A percentile compares a stretch with the other conserved stretches of the same genome.
These are phyloP conservation scores for Girardinichthys multiradiatus DNA, from an alignment of 2,113 vertebrate species.

Conservation along the genomic window DNA sequence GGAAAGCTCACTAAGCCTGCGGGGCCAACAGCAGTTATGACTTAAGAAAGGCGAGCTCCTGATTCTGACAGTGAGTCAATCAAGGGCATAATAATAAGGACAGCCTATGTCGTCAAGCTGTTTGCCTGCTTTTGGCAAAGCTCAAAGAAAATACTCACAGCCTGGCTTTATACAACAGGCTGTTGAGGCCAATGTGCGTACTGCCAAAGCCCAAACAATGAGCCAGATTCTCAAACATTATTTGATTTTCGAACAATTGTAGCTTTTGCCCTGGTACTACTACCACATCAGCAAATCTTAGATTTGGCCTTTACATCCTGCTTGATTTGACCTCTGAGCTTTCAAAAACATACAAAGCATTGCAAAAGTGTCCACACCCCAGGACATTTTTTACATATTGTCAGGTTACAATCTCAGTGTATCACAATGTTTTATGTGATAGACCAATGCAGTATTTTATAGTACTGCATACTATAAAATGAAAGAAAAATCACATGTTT, in stretches of 20 bases:
- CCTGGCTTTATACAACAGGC: constrained; percentile 53
- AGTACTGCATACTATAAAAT: background rate
- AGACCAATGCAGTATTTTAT: too few species aligned
- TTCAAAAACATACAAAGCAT: background rate
- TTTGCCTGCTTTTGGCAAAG: constrained; percentile 58
- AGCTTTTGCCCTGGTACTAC: constrained; percentile 14
- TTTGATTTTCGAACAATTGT: constrained; percentile 25
- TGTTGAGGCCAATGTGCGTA: constrained; percentile 42
- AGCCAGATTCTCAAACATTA: constrained; percentile 38
- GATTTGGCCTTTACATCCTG: background rate
- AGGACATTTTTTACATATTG: background rate
- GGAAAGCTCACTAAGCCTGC: constrained; percentile 34
- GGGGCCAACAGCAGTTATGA: constrained; percentile 57
- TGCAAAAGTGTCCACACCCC: background rate
- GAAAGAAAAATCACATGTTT: too few species aligned
- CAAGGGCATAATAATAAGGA: constrained; percentile 66
- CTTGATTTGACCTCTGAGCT: constrained; percentile 26
- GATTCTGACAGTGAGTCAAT: constrained; percentile 69
- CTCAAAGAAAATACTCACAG: constrained; percentile 51
- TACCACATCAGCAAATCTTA: background rate
- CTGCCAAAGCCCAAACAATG: constrained; percentile 44
- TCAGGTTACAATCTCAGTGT: too few species aligned
- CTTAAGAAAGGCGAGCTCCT: constrained; percentile 62
- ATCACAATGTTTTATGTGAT: background rate
- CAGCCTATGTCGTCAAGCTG: constrained; percentile 60